Base-by-base conservation (phyloP, 2,797 vertebrate species). In the Coregonus suidteri region DNA sequence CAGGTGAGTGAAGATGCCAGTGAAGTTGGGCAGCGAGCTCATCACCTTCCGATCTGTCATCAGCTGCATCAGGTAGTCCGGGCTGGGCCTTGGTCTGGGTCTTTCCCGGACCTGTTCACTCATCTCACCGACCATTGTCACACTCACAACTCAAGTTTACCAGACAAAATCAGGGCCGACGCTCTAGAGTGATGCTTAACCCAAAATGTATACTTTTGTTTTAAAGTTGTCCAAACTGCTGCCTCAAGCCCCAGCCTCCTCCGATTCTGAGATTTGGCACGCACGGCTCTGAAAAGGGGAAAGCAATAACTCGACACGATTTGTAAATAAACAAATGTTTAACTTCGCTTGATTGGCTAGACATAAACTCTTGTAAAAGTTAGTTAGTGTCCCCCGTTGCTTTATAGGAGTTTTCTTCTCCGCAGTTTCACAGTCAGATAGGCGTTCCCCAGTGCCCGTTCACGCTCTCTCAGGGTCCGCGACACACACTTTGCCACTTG, bases 31-130 rank as follows among this genome's bases (percentile, higher is more conserved):
- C 88, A 99, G 95, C 79, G 96, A 98, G 91, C 97, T 98, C 97
- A 98, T 98, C 88, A 98, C 95, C 91, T 99, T 99, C 93, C 97
- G 93, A 91, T 99, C 97, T 95, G 98, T 99, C 97, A 98, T 99
- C 81, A 98, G 94, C 95, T 99, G 97, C 97, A 99, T 99, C 85
- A 97, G 94, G 89, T 98, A 99, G 94, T 98, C 97, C 80, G 97
- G 97, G 91, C 94, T 98, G 92, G 97, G 97, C 94, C 97, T 98
- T 87, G 97, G 97, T 47, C 41, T 47, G 41, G 41, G 41, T 93
- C 97, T 95, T 93, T 98, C 97, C 95, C 97, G 98, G 91, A 96
- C 93, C 95, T 99, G 97, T 92, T 96, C 59, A 25, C 4, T 64
- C 59, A 64, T 97, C 95, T 98, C 95, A 87, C 95, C 95, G 68